phyloP scores from a whole-genome alignment of 2,797 vertebrate species.

The Melanotaenia parkinsoni region DNA sequence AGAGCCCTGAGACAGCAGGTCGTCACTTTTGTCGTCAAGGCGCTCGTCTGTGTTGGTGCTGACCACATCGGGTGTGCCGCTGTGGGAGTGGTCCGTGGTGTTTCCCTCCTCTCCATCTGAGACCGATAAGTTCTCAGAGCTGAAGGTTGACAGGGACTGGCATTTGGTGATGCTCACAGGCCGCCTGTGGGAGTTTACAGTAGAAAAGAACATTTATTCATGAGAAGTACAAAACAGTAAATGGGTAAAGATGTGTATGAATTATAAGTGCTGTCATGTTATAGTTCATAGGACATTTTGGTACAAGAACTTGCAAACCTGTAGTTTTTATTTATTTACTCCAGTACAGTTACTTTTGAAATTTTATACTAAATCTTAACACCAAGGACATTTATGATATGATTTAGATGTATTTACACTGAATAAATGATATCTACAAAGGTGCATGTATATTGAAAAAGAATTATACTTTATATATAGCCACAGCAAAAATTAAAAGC shows the following conservation, averaged over 20 bases:
- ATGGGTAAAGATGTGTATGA: not conserved
- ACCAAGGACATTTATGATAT: not conserved
- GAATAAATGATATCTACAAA: not conserved
- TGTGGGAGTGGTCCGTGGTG: conserved; percentile 94
- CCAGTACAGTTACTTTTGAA: not conserved
- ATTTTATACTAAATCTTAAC: not conserved
- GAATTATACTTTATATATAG: too few species aligned
- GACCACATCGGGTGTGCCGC: conserved; percentile 93
- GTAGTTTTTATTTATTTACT: not conserved
- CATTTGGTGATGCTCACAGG: conserved; percentile 91
- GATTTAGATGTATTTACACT: not conserved
- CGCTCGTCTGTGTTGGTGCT: conserved; percentile 96
- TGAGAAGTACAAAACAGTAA: not conserved
- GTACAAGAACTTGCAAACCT: not conserved
- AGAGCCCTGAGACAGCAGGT: conserved; percentile 92
- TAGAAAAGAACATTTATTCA: not conserved
- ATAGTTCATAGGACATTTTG: not conserved
- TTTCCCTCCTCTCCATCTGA: conserved; percentile 96
- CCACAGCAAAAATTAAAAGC: not conserved
- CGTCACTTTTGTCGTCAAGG: conserved; percentile 91
- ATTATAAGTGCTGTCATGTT: not conserved
- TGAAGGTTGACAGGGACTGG: conserved; percentile 94
- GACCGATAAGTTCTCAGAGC: conserved; percentile 92
- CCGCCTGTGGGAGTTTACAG: conserved; percentile 77
- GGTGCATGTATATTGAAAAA: too few species aligned